phyloP scores from a whole-genome alignment of 2,113 vertebrate genomes.

The Pongo abelii region DNA sequence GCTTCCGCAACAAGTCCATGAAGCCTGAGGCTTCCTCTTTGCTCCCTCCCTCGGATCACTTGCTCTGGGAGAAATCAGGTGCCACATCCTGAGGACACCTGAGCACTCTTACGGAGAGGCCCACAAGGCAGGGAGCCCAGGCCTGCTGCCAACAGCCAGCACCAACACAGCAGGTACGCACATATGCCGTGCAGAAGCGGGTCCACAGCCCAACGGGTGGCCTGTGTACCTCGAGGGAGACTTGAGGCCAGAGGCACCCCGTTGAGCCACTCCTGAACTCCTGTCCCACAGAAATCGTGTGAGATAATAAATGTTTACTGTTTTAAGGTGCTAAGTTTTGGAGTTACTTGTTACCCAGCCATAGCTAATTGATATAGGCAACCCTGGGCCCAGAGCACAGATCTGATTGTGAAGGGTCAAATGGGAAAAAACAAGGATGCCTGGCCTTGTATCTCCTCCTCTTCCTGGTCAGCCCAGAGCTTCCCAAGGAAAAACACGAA shows the following conservation, averaged over 20 bases:
- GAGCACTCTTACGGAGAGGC: fast-evolving
- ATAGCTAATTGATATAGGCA: fast-evolving
- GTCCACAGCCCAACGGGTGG: neutral
- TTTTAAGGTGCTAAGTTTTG: no score
- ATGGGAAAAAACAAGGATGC: fast-evolving
- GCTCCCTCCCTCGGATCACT: neutral
- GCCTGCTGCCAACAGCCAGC: neutral
- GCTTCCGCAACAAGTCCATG: neutral
- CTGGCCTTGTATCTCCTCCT: neutral
- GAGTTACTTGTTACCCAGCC: neutral
- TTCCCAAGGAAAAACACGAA: no score
- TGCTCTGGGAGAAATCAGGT: fast-evolving
- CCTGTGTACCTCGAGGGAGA: fast-evolving
- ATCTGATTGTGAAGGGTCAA: fast-evolving
- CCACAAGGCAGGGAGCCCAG: fast-evolving
- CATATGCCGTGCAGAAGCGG: fast-evolving
- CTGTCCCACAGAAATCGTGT: neutral
- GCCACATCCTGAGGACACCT: fast-evolving
- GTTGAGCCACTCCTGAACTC: neutral
- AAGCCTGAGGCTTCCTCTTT: fast-evolving
- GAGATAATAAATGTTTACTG: fast-evolving
- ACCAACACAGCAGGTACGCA: fast-evolving
- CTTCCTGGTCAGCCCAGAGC: neutral
- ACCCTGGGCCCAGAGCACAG: neutral
- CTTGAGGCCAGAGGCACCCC: fast-evolving